Evolutionary conservation across 2,113 vertebrate species (phyloP).

Genomic region (Dicrurus megarhynchus): DNA sequence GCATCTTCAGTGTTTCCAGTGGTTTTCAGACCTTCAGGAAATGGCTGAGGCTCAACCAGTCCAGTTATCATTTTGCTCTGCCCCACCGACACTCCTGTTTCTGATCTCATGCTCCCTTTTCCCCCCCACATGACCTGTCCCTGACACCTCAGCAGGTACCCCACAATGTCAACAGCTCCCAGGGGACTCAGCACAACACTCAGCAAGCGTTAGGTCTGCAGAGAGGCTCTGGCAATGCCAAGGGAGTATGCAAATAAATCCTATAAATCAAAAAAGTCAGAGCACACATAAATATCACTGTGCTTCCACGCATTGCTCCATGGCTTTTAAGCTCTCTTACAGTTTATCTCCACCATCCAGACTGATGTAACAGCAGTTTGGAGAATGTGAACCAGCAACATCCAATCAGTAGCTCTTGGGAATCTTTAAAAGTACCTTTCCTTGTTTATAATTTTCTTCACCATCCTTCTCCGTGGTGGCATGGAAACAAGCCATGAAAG

Average conservation of each 20-base stretch:
- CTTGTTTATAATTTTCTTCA: not conserved
- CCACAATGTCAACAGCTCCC: not conserved
- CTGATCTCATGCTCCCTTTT: not conserved
- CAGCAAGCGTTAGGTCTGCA: not conserved
- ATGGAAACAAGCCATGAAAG: slow-evolving; percentile 16
- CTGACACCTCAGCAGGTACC: not conserved
- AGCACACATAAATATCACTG: not conserved
- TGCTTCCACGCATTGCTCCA: not conserved
- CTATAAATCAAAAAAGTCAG: not conserved
- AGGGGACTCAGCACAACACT: not conserved
- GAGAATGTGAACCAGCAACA: not conserved
- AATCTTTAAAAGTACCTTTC: not conserved
- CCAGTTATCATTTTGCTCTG: not conserved
- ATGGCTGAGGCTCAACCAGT: not conserved
- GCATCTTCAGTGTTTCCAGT: not conserved
- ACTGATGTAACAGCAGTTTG: not conserved
- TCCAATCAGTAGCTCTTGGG: not conserved
- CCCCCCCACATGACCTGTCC: not conserved
- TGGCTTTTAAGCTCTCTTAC: not conserved
- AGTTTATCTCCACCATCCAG: not conserved
- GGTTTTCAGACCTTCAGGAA: not conserved
- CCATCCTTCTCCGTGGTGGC: not conserved
- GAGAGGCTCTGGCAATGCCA: not conserved
- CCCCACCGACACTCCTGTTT: not conserved
- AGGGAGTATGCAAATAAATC: not conserved